Evolutionary conservation across 1,140 invertebrate species (phyloP), one percentile per base, ranked within the genome.

Genomic region (Calliopsis andreniformis): DNA sequence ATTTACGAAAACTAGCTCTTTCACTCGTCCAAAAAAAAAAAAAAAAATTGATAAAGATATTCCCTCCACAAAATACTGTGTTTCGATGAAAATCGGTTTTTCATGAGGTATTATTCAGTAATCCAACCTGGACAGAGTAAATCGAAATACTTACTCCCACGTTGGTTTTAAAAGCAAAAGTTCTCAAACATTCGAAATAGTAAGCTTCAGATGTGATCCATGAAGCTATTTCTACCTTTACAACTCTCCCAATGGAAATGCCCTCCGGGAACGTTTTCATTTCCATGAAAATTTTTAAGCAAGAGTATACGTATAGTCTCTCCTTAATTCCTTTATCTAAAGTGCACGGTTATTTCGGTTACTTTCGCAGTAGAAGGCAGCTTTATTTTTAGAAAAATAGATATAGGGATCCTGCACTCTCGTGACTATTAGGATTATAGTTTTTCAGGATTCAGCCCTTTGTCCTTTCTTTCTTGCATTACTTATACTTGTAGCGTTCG

Each of bases 221-320:
- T 14, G 14, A 32, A 61, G 42, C 43, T 66, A 49, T 70, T 70
- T 49, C 30, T 42, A 47, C 42, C 35, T 70, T 43, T 45, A 35
- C 28, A 20, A 47, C 42, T 47, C 30, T 12, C 14, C 28, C 55
- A 35, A 30, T 18, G 35, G 55, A 23, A 45, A 61, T 59, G 20
- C 42, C n/a, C 20, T n/a, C 12, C 3, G n/a, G 14, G 28, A 43
- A 2, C n/a, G n/a, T 59, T 69, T 35, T 47, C 53, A 59, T 47
- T 69, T 59, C 53, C 42, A 70, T 45, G 55, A 47, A 35, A 45
- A 61, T 32, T 10, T 45, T 61, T 49, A 25, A 70, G 28, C 28
- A 12, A 10, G 16, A 6, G 23, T 18, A 25, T 55, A 2, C n/a
- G n/a, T 30, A 45, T 45, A 45, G 3, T 1, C n/a, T 25, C 30